phyloP scores from a whole-genome alignment of 2,797 vertebrate species.

The Sternotherus odoratus region DNA sequence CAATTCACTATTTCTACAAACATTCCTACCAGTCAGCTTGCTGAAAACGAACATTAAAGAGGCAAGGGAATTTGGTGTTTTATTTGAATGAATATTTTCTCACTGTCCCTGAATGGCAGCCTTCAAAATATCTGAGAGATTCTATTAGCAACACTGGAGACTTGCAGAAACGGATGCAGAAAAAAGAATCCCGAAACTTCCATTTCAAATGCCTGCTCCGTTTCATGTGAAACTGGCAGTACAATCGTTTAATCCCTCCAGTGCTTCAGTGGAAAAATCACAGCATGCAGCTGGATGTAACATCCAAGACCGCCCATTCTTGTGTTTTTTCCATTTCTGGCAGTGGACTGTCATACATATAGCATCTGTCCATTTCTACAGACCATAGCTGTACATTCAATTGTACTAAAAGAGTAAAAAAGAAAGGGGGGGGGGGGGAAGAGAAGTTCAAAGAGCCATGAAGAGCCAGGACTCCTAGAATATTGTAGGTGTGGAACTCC shows the following conservation, averaged over 20 bases:
- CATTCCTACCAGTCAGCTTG: background rate
- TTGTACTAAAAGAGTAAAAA: constrained; percentile 14
- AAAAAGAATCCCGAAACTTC: constrained; percentile 29
- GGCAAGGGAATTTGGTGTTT: background rate
- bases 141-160: background rate
- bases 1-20: constrained; percentile 6
- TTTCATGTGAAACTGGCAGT: constrained; percentile 38
- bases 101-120: background rate
- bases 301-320: constrained; percentile 18
- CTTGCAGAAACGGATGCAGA: background rate
- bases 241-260: constrained; percentile 32
- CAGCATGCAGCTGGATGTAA: constrained; percentile 41
- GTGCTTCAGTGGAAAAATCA: constrained; percentile 51
- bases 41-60: background rate
- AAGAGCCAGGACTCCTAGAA: background rate
- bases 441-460: background rate
- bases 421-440: background rate
- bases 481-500: constrained; percentile 21
- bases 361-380: constrained; percentile 26
- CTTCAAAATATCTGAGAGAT: background rate
- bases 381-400: background rate
- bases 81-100: background rate
- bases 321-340: constrained; percentile 44
- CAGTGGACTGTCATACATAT: background rate
- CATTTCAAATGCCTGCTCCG: constrained; percentile 17